These are phyloP conservation scores for Tamandua tetradactyla DNA, from an alignment of 2,797 vertebrate species.

Conservation along the genomic window DNA sequence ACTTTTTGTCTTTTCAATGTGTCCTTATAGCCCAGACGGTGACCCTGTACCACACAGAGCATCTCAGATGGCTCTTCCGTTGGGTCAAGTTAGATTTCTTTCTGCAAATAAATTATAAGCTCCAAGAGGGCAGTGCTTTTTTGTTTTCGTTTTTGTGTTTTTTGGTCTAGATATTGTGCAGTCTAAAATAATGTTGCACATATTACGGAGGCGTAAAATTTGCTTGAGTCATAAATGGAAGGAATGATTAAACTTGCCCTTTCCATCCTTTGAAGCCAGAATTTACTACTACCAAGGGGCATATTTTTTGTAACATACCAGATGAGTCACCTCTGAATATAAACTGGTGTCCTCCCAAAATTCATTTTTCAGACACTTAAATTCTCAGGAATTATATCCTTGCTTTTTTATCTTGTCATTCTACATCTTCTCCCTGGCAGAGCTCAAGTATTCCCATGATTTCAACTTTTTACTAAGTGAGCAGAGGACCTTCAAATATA, in stretches of 20 bases:
- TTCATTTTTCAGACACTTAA: background rate
- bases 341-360: background rate
- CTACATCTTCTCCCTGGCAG: no score
- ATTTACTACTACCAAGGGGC: background rate
- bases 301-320: background rate
- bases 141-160: no score
- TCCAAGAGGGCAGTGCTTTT: background rate
- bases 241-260: background rate
- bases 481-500: accelerated
- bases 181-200: background rate
- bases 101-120: no score
- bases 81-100: background rate
- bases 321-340: background rate
- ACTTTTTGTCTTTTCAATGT: no score
- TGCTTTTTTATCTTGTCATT: background rate
- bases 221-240: background rate
- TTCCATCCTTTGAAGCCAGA: background rate
- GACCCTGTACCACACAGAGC: accelerated
- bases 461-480: accelerated
- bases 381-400: background rate
- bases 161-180: accelerated
- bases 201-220: background rate
- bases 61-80: accelerated
- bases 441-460: background rate
- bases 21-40: accelerated